phyloP scores from a whole-genome alignment of 2,888 invertebrate species.

The Alsophila aescularia region DNA sequence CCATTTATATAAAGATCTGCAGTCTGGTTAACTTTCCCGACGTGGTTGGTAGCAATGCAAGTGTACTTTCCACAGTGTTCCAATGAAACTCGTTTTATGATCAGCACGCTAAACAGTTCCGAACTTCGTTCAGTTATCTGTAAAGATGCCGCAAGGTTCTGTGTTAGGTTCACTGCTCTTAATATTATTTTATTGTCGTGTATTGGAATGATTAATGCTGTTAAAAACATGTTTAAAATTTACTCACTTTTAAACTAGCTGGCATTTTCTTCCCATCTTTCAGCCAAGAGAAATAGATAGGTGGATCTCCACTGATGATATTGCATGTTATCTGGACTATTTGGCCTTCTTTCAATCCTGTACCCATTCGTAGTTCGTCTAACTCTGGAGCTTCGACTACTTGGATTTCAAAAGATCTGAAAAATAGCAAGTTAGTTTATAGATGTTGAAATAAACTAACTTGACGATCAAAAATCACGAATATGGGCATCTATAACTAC shows the following conservation, averaged over 20 bases:
- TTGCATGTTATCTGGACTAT: conserved; percentile 93
- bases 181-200: too few relatives aligned
- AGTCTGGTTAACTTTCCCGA: conserved; percentile 88
- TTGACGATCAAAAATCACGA: too few relatives aligned
- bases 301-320: conserved; percentile 89
- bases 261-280: conserved; percentile 87
- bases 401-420: conserved; percentile 87
- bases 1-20: conserved; percentile 89
- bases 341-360: conserved; percentile 92
- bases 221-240: too few relatives aligned
- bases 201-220: too few relatives aligned
- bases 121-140: conserved; percentile 88
- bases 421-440: too few relatives aligned
- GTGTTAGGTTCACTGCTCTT: conserved; percentile 13
- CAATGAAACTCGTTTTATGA: conserved; percentile 88
- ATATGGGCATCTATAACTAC: too few relatives aligned
- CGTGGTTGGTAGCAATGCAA: conserved; percentile 89
- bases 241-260: conserved; percentile 84
- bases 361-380: conserved; percentile 92
- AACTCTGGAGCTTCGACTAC: conserved; percentile 91
- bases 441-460: too few relatives aligned
- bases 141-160: conserved; percentile 36
- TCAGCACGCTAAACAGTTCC: conserved; percentile 88
- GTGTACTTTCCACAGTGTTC: conserved; percentile 89
- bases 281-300: conserved; percentile 88